A percentile compares a stretch with the other conserved stretches of the same genome.
phyloP scores from a whole-genome alignment of 1,140 invertebrate genomes.

The Danaus melanippus region DNA sequence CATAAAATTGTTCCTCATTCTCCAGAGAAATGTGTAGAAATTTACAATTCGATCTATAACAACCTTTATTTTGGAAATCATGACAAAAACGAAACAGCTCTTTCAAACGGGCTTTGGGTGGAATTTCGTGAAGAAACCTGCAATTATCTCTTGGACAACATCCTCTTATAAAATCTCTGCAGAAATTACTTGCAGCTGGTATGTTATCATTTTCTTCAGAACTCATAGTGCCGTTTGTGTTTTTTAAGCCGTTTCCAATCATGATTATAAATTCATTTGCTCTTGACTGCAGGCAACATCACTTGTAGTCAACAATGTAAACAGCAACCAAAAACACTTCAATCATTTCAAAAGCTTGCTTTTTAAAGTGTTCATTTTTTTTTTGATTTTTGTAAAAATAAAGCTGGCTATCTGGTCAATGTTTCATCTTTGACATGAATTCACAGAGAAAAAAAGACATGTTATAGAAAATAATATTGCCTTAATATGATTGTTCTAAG shows the following conservation, averaged over 20 bases:
- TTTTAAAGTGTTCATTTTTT: too few relatives aligned
- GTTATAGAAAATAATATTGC: too few relatives aligned
- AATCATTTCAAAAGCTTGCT: too few relatives aligned
- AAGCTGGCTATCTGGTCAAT: too few relatives aligned
- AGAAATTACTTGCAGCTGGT: slow-evolving; percentile 37
- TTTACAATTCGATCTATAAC: slow-evolving; percentile 56
- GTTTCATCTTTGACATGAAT: too few relatives aligned
- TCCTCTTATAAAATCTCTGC: slow-evolving; percentile 56
- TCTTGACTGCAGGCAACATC: too few relatives aligned
- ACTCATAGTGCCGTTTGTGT: slow-evolving; percentile 31
- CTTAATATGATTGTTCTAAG: too few relatives aligned
- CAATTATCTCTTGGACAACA: slow-evolving; percentile 55
- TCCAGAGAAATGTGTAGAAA: slow-evolving; percentile 52
- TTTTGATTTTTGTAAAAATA: too few relatives aligned
- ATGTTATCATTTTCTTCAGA: slow-evolving; percentile 38
- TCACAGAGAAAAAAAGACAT: too few relatives aligned
- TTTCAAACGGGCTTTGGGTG: slow-evolving; percentile 46
- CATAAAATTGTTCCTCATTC: slow-evolving; percentile 56
- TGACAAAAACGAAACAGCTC: slow-evolving; percentile 62
- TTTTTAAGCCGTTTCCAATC: slow-evolving; percentile 27
- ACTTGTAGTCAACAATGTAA: too few relatives aligned
- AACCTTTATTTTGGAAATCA: slow-evolving; percentile 65
- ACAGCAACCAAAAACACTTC: too few relatives aligned
- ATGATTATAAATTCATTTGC: slow-evolving; percentile 15
- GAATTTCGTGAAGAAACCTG: slow-evolving; percentile 53